Evolutionary conservation across 2,888 invertebrate genomes (phyloP).

Genomic region (Conops quadrifasciatus): DNA sequence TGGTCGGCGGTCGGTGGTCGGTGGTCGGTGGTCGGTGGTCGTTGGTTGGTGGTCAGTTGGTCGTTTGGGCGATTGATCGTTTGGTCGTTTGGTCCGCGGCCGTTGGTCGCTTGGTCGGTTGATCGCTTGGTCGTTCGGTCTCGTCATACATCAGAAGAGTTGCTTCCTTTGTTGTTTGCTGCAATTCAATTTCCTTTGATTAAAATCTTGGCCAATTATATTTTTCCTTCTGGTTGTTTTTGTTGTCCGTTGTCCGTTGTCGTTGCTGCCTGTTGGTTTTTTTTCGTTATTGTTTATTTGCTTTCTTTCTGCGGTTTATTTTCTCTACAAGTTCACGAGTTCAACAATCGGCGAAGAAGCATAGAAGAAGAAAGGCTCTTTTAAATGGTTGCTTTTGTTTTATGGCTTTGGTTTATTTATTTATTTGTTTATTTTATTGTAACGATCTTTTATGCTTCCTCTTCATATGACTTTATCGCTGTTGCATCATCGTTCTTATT

Average conservation of each 20-base stretch:
- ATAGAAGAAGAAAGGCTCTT: no score
- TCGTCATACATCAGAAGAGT: not conserved
- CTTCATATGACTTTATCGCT: not conserved
- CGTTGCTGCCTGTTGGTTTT: not conserved
- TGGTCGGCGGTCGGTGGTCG: no score
- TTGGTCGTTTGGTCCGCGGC: no score
- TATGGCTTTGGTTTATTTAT: not conserved
- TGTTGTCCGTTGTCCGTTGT: conserved; percentile 1
- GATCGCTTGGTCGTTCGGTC: no score
- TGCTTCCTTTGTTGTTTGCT: not conserved
- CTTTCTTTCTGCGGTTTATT: not conserved
- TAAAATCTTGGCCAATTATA: conserved; percentile 13
- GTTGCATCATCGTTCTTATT: not conserved
- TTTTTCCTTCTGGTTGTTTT: conserved; percentile 7
- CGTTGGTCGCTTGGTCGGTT: no score
- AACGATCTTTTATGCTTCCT: not conserved
- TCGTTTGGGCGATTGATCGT: no score
- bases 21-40: not conserved
- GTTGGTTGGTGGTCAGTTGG: not conserved
- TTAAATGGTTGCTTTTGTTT: no score
- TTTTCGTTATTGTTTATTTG: conserved; percentile 1
- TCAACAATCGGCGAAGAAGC: not conserved
- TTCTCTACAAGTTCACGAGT: not conserved
- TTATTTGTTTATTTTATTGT: not conserved
- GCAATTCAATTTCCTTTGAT: conserved; percentile 26